Percentiles rank a stretch among this genome's conserved stretches.
Conservation (phyloP, 2,888 invertebrate genomes). For the Drosophila vallismaia region DNA sequence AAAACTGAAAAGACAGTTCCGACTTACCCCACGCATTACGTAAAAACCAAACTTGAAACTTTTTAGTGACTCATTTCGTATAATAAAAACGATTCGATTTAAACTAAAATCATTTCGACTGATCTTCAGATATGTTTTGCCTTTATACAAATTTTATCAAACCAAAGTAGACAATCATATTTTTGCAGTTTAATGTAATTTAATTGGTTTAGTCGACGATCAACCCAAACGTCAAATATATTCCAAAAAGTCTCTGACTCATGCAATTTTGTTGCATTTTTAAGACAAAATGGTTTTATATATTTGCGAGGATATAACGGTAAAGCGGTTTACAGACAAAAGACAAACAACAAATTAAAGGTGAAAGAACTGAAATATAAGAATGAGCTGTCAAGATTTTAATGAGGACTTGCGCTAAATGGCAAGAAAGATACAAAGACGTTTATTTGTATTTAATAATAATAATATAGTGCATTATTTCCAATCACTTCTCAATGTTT, state of each 20-base stretch:
- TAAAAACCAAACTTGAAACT: conserved; percentile 39
- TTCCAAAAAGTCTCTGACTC: conserved; percentile 28
- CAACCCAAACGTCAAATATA: conserved; percentile 1
- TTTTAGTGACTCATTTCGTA: conserved; percentile 31
- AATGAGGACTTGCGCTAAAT: background rate
- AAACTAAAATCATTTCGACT: conserved; percentile 5
- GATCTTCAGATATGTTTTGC: background rate
- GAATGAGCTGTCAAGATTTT: conserved; percentile 17
- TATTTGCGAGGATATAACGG: conserved; percentile 26
- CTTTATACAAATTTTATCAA: background rate
- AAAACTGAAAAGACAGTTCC: conserved; percentile 36
- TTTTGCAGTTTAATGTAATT: conserved; percentile 32
- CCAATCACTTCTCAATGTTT: too few relatives aligned
- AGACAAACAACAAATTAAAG: conserved; percentile 13
- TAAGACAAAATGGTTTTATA: conserved; percentile 12
- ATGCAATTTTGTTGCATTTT: conserved; percentile 22
- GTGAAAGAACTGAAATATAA: conserved; percentile 3
- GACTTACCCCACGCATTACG: conserved; percentile 49
- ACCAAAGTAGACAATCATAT: conserved; percentile 5
- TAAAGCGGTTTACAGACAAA: conserved; percentile 15
- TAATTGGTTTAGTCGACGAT: conserved; percentile 16
- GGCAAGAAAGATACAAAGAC: too few relatives aligned
- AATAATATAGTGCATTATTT: too few relatives aligned
- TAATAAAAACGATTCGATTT: conserved; percentile 14
- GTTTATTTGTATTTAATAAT: too few relatives aligned